Percentiles rank a stretch among this genome's conserved stretches.
Evolutionary conservation across 2,888 invertebrate species (phyloP).

Genomic region (Spisula subtruncata): DNA sequence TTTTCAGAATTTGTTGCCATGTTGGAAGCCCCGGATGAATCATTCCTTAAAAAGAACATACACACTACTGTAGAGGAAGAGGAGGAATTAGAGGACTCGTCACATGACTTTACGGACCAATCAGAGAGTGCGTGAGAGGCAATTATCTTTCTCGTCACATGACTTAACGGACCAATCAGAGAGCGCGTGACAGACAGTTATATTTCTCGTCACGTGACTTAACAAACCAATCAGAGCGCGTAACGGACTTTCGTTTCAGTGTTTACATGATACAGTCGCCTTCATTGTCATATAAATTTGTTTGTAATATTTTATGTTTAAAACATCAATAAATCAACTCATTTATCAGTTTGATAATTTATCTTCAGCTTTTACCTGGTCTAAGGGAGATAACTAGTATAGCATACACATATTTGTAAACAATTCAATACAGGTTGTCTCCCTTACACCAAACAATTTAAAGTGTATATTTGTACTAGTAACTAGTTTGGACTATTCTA

Average conservation of each 20-base stretch:
- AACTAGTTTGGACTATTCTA: too few species aligned
- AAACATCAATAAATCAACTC: not conserved
- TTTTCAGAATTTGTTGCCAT: slow-evolving; percentile 51
- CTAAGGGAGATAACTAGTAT: not conserved
- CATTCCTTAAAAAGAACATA: slow-evolving; percentile 23
- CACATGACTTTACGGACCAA: slow-evolving; percentile 42
- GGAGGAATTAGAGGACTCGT: slow-evolving; percentile 53
- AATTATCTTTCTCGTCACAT: slow-evolving; percentile 19
- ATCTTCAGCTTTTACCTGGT: not conserved
- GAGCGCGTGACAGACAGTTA: slow-evolving; percentile 3
- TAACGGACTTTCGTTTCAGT: not conserved
- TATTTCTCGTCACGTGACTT: slow-evolving; percentile 26
- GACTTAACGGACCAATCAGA: slow-evolving; percentile 46
- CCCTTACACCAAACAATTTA: not conserved
- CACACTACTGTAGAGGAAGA: slow-evolving; percentile 1
- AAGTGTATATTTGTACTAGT: too few species aligned
- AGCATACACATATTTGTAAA: too few species aligned
- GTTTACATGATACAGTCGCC: not conserved
- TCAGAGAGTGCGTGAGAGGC: slow-evolving; percentile 27
- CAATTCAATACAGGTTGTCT: not conserved
- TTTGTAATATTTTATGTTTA: not conserved
- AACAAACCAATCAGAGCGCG: slow-evolving; percentile 44
- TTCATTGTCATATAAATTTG: not conserved
- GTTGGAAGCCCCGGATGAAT: slow-evolving; percentile 48
- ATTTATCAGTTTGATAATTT: not conserved